Base-by-base conservation (phyloP, 2,797 vertebrate genomes). In the Gobio occitaniae region DNA sequence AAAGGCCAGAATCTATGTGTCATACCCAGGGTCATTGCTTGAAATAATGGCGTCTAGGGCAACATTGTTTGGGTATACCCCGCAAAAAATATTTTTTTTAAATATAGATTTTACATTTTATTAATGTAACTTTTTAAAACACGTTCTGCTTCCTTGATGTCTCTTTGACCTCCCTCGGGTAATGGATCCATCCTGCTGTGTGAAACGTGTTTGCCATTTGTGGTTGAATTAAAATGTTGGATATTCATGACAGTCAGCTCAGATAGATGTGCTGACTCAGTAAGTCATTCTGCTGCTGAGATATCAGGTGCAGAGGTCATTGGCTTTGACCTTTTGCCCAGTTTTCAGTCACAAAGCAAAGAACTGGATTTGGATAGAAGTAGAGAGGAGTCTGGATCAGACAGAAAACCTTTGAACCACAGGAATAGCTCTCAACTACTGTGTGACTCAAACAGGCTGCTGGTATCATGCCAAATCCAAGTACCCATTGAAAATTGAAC, bases 221-320 rank as follows among this genome's bases (percentile, higher is more conserved):
- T 21, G 74, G 63, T 10, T 78, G 48, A 70, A 84, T 68, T 61
- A 70, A 78, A 84, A 59, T 56, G 65, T 25, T 68, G 83, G 65
- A 78, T 84, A 21, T 84, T 59, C 61, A 74, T 74, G 71, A 76
- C 52, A 16, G 50, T 78, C 65, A 44, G 72, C 82, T 71, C 32
- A 83, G 36, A 66, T 32, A 19, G 32, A 66, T 12, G n/a, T 70
- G 83, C 74, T 78, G 83, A 84, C 16, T 77, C 21, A 21, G 48
- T 25, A 19, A 36, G 38, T 70, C 16, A 61, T 78, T 71, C 66
- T 71, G 75, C 66, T 71, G 75, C 83, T 78, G 66, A 84, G 38
- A 83, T 56, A 48, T 59, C 65, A 48, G 56, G 29, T 75, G 25
- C 47, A 21, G 38, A 56, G 83, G 75, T 84, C 38, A 59, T 59